These are phyloP conservation scores for Echinops telfairi DNA, from an alignment of 2,113 vertebrate genomes.

Conservation along the genomic window DNA sequence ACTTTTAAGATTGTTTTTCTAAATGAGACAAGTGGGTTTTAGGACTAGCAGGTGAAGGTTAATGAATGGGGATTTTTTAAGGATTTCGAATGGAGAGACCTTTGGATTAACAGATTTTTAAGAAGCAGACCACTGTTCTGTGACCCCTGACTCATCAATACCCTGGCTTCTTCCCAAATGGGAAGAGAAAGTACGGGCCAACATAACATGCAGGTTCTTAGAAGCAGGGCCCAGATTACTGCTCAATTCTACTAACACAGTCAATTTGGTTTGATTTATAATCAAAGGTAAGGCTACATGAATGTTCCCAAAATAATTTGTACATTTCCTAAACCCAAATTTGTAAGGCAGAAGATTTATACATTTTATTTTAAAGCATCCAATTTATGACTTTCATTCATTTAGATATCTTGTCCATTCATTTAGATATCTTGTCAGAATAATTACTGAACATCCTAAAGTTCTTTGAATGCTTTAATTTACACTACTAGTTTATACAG, in stretches of 20 bases:
- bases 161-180: slow-evolving; percentile 11
- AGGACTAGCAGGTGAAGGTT: neutral
- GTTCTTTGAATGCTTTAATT: slow-evolving; percentile 1
- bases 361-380: slow-evolving; percentile 59
- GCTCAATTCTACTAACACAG: neutral
- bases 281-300: slow-evolving; percentile 28
- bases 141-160: neutral
- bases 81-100: neutral
- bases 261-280: slow-evolving; percentile 47
- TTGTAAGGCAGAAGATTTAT: slow-evolving; percentile 48
- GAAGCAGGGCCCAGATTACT: neutral
- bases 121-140: neutral
- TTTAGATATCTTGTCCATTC: slow-evolving; percentile 27
- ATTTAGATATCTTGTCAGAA: slow-evolving; percentile 50
- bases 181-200: neutral
- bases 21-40: neutral
- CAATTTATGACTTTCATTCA: slow-evolving; percentile 55
- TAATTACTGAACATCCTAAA: slow-evolving; percentile 42
- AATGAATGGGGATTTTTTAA: neutral
- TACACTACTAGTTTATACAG: slow-evolving; percentile 36
- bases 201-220: neutral
- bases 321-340: slow-evolving; percentile 23
- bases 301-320: slow-evolving; percentile 25
- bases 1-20: neutral
- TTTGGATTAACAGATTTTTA: neutral